A percentile compares a stretch with the other conserved stretches of the same genome.
Conservation (phyloP, 2,113 vertebrate genomes). For the Spilogale gracilis region DNA sequence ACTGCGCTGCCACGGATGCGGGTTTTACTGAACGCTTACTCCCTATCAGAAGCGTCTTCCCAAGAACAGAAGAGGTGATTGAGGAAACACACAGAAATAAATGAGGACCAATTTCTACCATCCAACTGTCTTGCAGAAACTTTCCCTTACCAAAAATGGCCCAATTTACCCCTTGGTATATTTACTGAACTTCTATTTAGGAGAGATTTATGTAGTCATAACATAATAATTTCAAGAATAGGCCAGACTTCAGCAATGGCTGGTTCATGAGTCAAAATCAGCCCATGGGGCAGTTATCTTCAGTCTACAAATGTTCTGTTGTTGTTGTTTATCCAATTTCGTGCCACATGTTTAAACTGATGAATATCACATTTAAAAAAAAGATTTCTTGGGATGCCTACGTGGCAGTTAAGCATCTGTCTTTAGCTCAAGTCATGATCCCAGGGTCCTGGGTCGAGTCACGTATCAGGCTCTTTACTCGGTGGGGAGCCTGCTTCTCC, state of each 20-base stretch:
- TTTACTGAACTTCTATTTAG: not conserved
- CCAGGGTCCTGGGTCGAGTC: too few relatives aligned
- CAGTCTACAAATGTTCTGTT: not conserved
- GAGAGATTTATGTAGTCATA: not conserved
- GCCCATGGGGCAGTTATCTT: not conserved
- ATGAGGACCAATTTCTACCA: not conserved
- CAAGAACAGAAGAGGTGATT: not conserved
- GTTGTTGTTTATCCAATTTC: not conserved
- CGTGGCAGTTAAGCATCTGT: too few relatives aligned
- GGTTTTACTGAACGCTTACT: not conserved
- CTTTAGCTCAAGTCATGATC: too few relatives aligned
- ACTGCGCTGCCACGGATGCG: not conserved
- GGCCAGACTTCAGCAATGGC: not conserved
- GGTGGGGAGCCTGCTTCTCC: too few relatives aligned
- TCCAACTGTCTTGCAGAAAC: not conserved
- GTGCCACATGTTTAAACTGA: not conserved
- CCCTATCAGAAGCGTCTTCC: not conserved
- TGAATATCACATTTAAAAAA: not conserved
- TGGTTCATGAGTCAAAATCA: not conserved
- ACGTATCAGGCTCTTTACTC: too few relatives aligned
- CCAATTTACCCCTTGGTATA: not conserved
- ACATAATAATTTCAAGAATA: not conserved
- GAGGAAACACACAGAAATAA: not conserved
- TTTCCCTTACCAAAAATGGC: not conserved
- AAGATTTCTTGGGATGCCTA: too few relatives aligned